Evolutionary conservation across 2,888 invertebrate genomes (phyloP), one percentile per base, ranked within the genome.

Genomic region (Pheosia tremula): DNA sequence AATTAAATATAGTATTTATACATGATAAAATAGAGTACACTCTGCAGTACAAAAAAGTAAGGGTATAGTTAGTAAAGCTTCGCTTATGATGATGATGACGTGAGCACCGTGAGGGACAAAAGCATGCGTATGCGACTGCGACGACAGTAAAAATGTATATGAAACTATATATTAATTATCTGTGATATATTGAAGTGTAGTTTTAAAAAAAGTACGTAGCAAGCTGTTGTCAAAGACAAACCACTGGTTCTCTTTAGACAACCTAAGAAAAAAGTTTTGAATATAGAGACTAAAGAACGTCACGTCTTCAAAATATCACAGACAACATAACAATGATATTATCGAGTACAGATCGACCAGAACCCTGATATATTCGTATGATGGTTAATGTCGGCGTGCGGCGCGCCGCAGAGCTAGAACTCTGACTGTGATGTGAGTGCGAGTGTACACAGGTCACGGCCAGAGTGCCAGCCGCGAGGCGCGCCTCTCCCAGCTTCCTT

Each of bases 371-470:
- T 53, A 37, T 39, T n/a, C 3, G 55, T n/a, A 38, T 38, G 39
- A 39, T 55, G 55, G 13, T 39, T 55, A 39, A 53, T 53, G 55
- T 10, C 55, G 39, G n/a, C 55, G 55, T 55, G 39, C 50, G 55
- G 38, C 55, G 55, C 55, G 91, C 89, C 95, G 95, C 96, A 94
- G 91, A 97, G 97, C 96, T 97, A 97, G 97, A 97, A 97, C 97
- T 97, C 97, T 97, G 97, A 97, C 97, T 97, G 97, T 97, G 97
- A 97, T 97, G 97, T 97, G 97, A 96, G 66, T 75, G 77, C 72
- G 74, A 80, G 24, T 86, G 9, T 11, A 96, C 96, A 97, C 97
- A 96, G 93, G 95, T 96, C 97, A 97, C 97, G 96, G 96, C 89
- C 94, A 92, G 95, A 97, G 96, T 95, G 94, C 97, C 95, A 96